Evolutionary conservation across 2,113 vertebrate species (phyloP), one percentile per base, ranked within the genome.

Genomic region (Oreochromis spilurus): DNA sequence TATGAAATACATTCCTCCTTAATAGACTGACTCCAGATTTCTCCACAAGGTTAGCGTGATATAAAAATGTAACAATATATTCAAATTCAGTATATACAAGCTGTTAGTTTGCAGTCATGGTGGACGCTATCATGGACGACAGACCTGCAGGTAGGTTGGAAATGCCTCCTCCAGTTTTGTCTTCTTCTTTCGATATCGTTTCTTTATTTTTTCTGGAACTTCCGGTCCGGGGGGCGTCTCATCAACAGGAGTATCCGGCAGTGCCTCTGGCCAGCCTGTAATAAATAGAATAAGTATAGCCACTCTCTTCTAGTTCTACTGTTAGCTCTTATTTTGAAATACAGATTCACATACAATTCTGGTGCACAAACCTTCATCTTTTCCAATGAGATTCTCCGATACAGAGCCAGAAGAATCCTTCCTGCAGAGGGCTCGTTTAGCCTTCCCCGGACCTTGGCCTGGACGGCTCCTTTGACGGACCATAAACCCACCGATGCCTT

Each of bases 401-500:
- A 98, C 92, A 1, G 98, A 99, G 55, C 98, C 98, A 58, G 98
- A 97, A 26, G 98, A 99, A 92, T 99, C 98, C 89, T 99, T 99
- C 88, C 98, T 97, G 86, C 97, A 97, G 80, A 98, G 96, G 65
- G 95, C 94, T 82, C 97, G 96, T 91, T 98, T 99, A 55, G 97
- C 95, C 94, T 98, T 99, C 45, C 97, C 97, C 89, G 97, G 98
- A 62, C 97, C 98, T 93, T 98, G 98, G 17, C 97, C 99, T 0
- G 97, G 97, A 88, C 98, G 97, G 93, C 97, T 99, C 90, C 99
- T 97, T 93, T 99, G 99, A 70, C 99, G 98, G 36, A 99, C 99
- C 99, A 99, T 99, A 94, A 99, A 99, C 62, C 99, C 99, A 87
- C 99, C 99, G 72, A 99, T 99, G 77, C 99, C 99, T 98, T 93